Evolutionary conservation across 2,888 invertebrate species (phyloP), one percentile per base, ranked within the genome.

Genomic region (Pocota personata): DNA sequence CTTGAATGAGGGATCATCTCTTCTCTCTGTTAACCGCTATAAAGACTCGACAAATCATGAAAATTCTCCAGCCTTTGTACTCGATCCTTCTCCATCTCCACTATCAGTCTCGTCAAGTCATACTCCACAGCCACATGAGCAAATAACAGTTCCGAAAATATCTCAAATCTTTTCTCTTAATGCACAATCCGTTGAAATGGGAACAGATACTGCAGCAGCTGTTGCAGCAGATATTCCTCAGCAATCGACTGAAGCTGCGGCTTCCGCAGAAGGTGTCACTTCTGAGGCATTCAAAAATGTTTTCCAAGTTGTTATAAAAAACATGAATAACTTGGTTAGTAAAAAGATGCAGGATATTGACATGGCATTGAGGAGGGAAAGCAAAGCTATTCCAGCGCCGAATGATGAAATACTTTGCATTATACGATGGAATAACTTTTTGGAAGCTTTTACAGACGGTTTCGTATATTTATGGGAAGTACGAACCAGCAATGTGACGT

Each of bases 291-390:
- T 90, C 16, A 88, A 87, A 3, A 88, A 89, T 30, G 89, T 90
- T 55, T 91, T 90, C 78, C 89, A 90, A 35, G 89, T 88, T 32
- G 91, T 91, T 0, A 91, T 92, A 2, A 89, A 89, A 37, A 91
- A 90, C 55, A 91, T 91, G 92, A 91, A 91, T 55, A 89, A 88
- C 1, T 88, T 91, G 72, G 92, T 91, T 3, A 91, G 91, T 86
- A 91, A 91, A 57, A 91, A 92, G 72, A 91, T 91, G 92, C 91
- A 92, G 82, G 92, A 91, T 67, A 91, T 91, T 46, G 91, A 92
- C 27, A 82, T 90, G 87, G 91, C 92, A 1, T 87, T 92, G 69
- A 90, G 89, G 48, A 90, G 91, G 3, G 91, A 92, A 43, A 91
- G 90, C 27, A 91, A 90, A 76, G 89, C 90, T 6, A 90, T 92